A percentile compares a stretch with the other conserved stretches of the same genome.
Conservation (phyloP, 2,888 invertebrate genomes). For the Ophion costatus region DNA sequence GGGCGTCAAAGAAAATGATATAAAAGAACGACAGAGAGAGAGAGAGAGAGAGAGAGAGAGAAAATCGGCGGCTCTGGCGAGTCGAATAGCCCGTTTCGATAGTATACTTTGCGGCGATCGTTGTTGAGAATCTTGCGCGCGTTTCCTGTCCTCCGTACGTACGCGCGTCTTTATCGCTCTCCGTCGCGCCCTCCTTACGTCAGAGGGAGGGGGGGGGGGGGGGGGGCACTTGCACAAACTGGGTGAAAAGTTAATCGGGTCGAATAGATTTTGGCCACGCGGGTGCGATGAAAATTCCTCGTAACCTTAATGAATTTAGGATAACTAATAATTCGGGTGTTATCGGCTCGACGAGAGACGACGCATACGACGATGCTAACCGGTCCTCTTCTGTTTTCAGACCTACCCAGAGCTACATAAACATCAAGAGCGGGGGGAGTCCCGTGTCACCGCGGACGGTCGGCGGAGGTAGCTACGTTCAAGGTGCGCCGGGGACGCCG, state of each 20-base stretch:
- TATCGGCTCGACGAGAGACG: no score
- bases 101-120: no score
- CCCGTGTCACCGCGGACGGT: constrained; percentile 81
- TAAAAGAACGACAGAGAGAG: no score
- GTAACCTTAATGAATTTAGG: no score
- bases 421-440: constrained; percentile 80
- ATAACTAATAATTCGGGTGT: no score
- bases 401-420: constrained; percentile 81
- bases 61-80: no score
- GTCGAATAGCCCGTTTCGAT: background rate
- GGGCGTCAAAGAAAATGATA: no score
- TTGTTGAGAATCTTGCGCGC: no score
- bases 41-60: no score
- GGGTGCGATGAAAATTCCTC: background rate
- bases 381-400: constrained; percentile 70
- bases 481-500: constrained; percentile 78
- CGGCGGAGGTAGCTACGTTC: constrained; percentile 77
- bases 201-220: background rate
- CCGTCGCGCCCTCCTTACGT: background rate
- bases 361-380: background rate
- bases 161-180: constrained; percentile 1
- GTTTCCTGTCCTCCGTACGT: background rate
- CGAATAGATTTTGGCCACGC: constrained; percentile 66
- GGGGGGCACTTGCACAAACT: constrained; percentile 66
- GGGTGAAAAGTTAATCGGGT: constrained; percentile 76